Percentiles rank a stretch among this genome's conserved stretches.
Evolutionary conservation across 2,797 vertebrate species (phyloP).

Genomic region (Ispidina lecontei): DNA sequence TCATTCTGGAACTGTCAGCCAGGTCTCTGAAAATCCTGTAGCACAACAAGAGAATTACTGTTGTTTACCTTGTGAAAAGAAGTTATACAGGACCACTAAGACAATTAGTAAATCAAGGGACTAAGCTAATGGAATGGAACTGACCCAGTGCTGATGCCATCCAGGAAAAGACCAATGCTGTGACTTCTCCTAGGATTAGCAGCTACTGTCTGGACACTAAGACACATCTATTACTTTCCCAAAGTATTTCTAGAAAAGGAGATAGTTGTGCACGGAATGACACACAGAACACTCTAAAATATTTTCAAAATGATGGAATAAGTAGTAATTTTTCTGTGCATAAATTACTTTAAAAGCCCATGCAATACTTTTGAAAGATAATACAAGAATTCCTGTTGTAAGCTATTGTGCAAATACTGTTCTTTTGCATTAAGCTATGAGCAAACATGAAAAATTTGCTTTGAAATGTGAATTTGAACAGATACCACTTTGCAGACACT

Average conservation of each 20-base stretch:
- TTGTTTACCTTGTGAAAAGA: not conserved
- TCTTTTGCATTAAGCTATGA: not conserved
- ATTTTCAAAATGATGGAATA: not conserved
- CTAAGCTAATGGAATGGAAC: accelerated
- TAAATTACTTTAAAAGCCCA: slow-evolving; percentile 18
- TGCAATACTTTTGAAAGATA: not conserved
- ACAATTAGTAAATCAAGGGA: not conserved
- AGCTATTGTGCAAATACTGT: not conserved
- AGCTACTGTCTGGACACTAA: not conserved
- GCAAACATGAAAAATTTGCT: not conserved
- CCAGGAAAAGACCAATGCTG: not conserved
- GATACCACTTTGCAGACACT: not conserved
- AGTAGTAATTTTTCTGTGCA: not conserved
- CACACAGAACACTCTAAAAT: not conserved
- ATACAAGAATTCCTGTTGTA: not conserved
- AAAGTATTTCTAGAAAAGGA: not conserved
- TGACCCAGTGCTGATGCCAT: not conserved
- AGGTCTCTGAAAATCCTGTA: not conserved
- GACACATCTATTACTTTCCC: not conserved
- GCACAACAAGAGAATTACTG: not conserved
- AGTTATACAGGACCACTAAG: not conserved
- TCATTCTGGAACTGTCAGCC: not conserved
- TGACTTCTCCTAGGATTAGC: not conserved
- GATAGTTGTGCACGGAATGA: not conserved
- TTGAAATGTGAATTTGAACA: slow-evolving; percentile 2